These are phyloP conservation scores for Timema cristinae DNA, from an alignment of 2,888 invertebrate genomes.

Conservation along the genomic window DNA sequence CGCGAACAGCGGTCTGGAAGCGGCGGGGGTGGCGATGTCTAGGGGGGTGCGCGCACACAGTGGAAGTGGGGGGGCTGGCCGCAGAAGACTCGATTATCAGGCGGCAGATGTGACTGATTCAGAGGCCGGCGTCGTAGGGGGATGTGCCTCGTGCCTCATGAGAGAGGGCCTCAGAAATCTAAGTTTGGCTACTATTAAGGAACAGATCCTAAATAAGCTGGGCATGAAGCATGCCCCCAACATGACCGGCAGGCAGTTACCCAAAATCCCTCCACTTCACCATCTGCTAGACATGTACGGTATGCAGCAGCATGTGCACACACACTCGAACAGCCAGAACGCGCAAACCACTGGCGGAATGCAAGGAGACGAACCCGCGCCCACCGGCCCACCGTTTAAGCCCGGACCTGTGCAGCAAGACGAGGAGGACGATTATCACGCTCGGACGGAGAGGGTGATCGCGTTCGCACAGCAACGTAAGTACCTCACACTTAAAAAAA, in stretches of 20 bases:
- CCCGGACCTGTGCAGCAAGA: conserved; percentile 50
- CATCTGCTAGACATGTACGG: conserved; percentile 47
- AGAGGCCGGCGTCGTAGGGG: conserved; percentile 26
- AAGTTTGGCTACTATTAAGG: conserved; percentile 56
- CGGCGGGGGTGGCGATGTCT: too few species aligned
- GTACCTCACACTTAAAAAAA: conserved; percentile 29
- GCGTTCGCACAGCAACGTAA: conserved; percentile 59
- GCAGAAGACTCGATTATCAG: too few species aligned
- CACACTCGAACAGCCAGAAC: conserved; percentile 37
- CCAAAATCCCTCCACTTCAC: conserved; percentile 48
- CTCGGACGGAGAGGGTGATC: conserved; percentile 63
- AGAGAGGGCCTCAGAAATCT: conserved; percentile 55
- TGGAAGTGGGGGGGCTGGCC: too few species aligned
- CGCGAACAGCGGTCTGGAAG: too few species aligned
- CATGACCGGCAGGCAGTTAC: conserved; percentile 55
- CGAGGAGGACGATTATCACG: conserved; percentile 63
- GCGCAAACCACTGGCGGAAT: conserved; percentile 42
- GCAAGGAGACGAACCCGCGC: conserved; percentile 47
- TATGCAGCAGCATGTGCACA: conserved; percentile 35
- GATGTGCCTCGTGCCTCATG: conserved; percentile 53
- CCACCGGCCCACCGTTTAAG: conserved; percentile 39
- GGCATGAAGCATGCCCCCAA: conserved; percentile 59
- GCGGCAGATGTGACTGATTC: too few species aligned
- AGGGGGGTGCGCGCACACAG: too few species aligned
- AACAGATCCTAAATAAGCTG: conserved; percentile 56